Evolutionary conservation across 53 echinoderm and acorn worm genomes (phyloP).

Genomic region (Luidia sarsii): DNA sequence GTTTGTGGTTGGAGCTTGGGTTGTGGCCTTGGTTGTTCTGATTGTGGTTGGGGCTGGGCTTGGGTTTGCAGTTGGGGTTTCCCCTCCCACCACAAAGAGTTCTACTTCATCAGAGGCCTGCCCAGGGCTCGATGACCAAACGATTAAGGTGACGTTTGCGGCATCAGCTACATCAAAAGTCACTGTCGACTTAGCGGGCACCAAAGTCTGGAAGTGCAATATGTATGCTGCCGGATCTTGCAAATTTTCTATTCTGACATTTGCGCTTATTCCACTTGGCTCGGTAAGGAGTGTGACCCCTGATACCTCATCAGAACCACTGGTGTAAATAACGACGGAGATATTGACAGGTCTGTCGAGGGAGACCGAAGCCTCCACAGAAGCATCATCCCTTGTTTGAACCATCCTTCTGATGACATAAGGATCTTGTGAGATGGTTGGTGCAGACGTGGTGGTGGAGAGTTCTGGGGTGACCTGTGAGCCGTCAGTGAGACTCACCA

Average conservation of each 20-base stretch:
- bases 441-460: too few species aligned
- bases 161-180: neutral
- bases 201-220: slow-evolving; percentile 3
- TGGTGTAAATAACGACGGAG: slow-evolving; percentile 14
- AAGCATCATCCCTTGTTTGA: neutral
- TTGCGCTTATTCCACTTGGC: neutral
- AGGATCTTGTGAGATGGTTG: too few species aligned
- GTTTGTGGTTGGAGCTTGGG: neutral
- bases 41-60: neutral
- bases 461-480: neutral
- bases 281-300: slow-evolving; percentile 1
- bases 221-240: slow-evolving; percentile 4
- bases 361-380: slow-evolving; percentile 23
- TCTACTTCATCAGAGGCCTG: slow-evolving; percentile 20
- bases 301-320: neutral
- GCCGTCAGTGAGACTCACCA: neutral
- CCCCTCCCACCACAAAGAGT: slow-evolving; percentile 23
- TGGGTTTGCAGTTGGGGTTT: neutral
- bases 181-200: neutral
- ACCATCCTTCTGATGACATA: slow-evolving; percentile 3
- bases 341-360: slow-evolving; percentile 35
- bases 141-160: slow-evolving; percentile 32
- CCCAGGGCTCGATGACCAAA: neutral
- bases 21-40: neutral
- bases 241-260: neutral